Conservation (phyloP, 2,113 vertebrate species). For the Pteronura brasiliensis region DNA sequence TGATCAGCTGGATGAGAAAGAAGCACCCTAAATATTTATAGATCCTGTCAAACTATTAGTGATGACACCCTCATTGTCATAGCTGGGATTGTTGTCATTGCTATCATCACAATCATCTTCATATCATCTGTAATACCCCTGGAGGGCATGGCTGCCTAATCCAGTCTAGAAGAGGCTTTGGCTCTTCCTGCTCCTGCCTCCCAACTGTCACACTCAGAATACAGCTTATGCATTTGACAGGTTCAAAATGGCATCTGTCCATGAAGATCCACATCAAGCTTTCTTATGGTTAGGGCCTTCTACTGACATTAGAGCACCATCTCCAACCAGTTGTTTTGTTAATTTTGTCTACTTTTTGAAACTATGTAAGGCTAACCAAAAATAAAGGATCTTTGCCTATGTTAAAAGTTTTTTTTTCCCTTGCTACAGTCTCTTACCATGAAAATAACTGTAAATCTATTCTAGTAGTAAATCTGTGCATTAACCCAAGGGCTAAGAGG, state of each 20-base stretch:
- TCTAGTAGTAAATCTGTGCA: neutral
- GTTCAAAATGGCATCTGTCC: neutral
- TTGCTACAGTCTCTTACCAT: neutral
- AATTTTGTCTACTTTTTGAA: conserved; percentile 73
- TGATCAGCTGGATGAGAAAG: neutral
- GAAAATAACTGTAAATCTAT: neutral
- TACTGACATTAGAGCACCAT: conserved; percentile 34
- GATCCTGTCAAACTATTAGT: neutral
- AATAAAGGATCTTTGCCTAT: conserved; percentile 79
- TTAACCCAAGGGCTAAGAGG: neutral
- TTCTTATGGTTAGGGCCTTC: conserved; percentile 76
- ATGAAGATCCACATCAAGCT: neutral
- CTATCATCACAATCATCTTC: neutral
- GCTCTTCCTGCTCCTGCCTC: neutral
- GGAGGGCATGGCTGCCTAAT: neutral
- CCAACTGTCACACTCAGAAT: neutral
- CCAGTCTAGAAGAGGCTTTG: neutral
- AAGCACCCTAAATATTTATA: neutral
- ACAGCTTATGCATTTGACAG: neutral
- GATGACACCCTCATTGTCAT: neutral
- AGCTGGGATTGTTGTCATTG: neutral
- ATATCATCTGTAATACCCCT: neutral
- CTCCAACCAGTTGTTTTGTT: conserved; percentile 51
- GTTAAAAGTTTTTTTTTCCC: neutral
- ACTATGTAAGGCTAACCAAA: conserved; percentile 62